A percentile compares a stretch with the other conserved stretches of the same genome.
Evolutionary conservation across 2,888 invertebrate species (phyloP).

Genomic region (Pseudeuparius sepicola): DNA sequence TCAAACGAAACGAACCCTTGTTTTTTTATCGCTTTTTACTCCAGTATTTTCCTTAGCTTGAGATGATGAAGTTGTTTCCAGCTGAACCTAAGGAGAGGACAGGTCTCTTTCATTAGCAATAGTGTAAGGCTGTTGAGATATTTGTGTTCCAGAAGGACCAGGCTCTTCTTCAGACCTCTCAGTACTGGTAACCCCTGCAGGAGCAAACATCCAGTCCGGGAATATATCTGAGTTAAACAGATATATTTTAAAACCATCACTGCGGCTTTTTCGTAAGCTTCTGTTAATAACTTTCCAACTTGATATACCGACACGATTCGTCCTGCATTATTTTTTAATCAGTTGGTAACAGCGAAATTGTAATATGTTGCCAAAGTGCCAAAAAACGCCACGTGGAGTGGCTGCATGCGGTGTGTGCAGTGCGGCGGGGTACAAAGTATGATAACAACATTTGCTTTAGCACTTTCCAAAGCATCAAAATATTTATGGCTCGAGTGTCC

Average conservation of each 20-base stretch:
- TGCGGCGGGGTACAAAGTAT: slow-evolving; percentile 3
- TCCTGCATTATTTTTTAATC: slow-evolving; percentile 6
- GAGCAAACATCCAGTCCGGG: slow-evolving; percentile 2
- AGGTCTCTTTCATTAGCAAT: too few species aligned
- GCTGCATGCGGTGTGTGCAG: too few species aligned
- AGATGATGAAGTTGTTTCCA: neutral
- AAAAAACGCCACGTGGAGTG: too few species aligned
- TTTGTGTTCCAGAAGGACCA: too few species aligned
- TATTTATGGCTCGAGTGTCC: too few species aligned
- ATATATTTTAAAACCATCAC: slow-evolving; percentile 4
- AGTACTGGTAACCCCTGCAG: neutral
- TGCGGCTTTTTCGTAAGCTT: slow-evolving; percentile 7
- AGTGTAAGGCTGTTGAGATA: too few species aligned
- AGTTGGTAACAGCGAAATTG: neutral
- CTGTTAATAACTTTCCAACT: slow-evolving; percentile 5
- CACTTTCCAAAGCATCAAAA: neutral
- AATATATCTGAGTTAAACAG: slow-evolving; percentile 6
- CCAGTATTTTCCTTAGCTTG: too few species aligned
- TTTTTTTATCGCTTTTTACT: too few species aligned
- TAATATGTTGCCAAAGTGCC: slow-evolving; percentile 5
- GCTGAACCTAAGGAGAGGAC: neutral
- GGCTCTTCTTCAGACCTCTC: slow-evolving; percentile 2
- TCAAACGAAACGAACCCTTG: too few species aligned
- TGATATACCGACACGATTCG: slow-evolving; percentile 6
- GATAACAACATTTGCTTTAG: too few species aligned